Base-by-base conservation (phyloP, 2,113 vertebrate genomes). In the Zosterops japonicus region DNA sequence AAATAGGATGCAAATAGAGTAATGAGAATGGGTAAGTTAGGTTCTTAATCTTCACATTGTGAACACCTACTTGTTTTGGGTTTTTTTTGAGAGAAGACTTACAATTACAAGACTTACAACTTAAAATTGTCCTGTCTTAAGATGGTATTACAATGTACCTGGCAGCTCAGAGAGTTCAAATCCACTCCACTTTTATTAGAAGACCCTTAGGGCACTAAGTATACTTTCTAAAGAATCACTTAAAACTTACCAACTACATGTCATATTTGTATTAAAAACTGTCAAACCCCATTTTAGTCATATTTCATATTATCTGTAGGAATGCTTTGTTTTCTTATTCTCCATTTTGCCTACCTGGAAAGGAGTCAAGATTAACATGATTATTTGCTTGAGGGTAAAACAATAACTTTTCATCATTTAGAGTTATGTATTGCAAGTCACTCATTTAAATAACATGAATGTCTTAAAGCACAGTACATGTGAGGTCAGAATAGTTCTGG, bases 391-490 rank as follows among this genome's bases (percentile, higher is more conserved):
- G 44, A 96, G 93, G 96, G 77, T 84, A 81, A 91, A 95, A 59
- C 76, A 95, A 95, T 95, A 87, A 95, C 90, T 94, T 90, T 90
- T 90, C 85, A 70, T 63, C 36, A 94, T 94, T 91, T 94, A 89
- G 60, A 89, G 85, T 86, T 80, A 86, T 74, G 71, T 81, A 95
- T 90, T 95, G 88, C 85, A 95, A 92, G 85, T 89, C 75, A 67
- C 88, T 92, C 41, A 94, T 96, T 94, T 96, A 94, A 96, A 94
- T 94, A 95, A 92, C 78, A 91, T 53, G 92, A 89, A 83, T 75
- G 61, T 90, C 90, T 94, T 95, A 91, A 81, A 89, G 87, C 72
- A 67, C 39, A 52, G 71, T 69, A 96, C 69, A 63, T 83, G 68
- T 65, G 55, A 96, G 63, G 81, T 76, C 83, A 95, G 81, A 95